These are phyloP conservation scores for Aurelia sp. DNA, from an alignment of 30 jellyfish, hydroid and myxozoan genomes.

Conservation along the genomic window DNA sequence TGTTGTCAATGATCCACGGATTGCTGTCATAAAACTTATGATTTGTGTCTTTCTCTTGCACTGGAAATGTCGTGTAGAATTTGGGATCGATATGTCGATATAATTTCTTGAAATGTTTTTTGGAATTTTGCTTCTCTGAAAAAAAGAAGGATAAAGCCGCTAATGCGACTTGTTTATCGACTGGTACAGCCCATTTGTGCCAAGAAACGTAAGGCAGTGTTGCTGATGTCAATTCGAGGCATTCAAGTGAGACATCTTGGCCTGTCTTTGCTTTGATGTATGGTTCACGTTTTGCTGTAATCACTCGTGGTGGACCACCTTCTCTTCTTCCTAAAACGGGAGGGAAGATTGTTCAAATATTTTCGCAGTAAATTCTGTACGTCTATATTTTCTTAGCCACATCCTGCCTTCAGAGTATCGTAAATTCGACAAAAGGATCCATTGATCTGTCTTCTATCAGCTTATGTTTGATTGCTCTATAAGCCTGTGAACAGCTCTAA, in stretches of 20 bases:
- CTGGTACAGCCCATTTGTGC: slow-evolving; percentile 69
- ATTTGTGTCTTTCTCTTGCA: background rate
- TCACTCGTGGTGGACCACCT: slow-evolving; percentile 97
- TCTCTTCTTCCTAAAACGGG: slow-evolving; percentile 61
- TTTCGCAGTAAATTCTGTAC: too few species aligned
- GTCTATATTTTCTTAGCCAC: too few species aligned
- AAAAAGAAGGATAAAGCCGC: slow-evolving; percentile 16
- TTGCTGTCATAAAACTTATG: background rate
- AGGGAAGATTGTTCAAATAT: background rate
- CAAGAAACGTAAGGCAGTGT: slow-evolving; percentile 91
- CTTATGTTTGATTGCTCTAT: too few species aligned
- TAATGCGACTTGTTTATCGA: slow-evolving; percentile 62
- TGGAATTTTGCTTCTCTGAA: slow-evolving; percentile 13
- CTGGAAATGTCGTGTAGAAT: slow-evolving; percentile 45
- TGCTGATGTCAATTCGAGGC: slow-evolving; percentile 85
- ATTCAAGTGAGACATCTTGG: slow-evolving; percentile 80
- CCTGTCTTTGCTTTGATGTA: slow-evolving; percentile 77
- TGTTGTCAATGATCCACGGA: slow-evolving; percentile 78
- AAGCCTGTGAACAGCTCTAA: too few species aligned
- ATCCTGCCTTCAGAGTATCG: too few species aligned
- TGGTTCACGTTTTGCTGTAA: slow-evolving; percentile 71
- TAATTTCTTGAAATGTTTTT: slow-evolving; percentile 15
- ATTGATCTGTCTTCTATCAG: too few species aligned
- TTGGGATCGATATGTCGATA: slow-evolving; percentile 55
- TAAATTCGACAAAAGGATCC: too few species aligned